Evolutionary conservation across 1,140 invertebrate genomes (phyloP), one percentile per base, ranked within the genome.

Genomic region (Phortica variegata): DNA sequence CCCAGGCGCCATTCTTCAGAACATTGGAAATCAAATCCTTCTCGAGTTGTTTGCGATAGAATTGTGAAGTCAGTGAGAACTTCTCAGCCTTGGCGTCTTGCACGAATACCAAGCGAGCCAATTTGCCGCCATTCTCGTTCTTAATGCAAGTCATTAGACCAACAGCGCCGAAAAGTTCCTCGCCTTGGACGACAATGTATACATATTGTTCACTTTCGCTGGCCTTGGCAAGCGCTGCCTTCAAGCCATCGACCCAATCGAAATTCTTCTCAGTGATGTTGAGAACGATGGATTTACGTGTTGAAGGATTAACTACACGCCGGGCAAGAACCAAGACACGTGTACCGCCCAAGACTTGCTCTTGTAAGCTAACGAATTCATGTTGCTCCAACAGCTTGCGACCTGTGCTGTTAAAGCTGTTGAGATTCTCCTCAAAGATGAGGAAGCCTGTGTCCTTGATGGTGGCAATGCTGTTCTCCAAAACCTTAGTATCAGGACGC

Each of bases 61-160:
- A 73, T 3, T 74, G 41, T 13, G 81, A 73, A 1, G 75, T 80
- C 0, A 85, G 60, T 0, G 78, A 79, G 72, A 91, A 88, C 23
- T 83, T 82, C 2, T 84, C 80, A 0, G 79, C 76, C 8, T 80
- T 82, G 2, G 80, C 77, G 41, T 86, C 85, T 56, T 86, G 83
- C n/a, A 89, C 80, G 51, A 85, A 87, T 7, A 86, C 78, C 10
- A 86, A 80, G 61, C 91, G 85, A 9, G 91, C 78, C 59, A 84
- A 85, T 37, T 82, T 77, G 39, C 91, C 91, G 39, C 89, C 90
- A 8, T 85, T 80, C 78, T 97, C 95, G 57, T 83, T 82, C 58
- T 87, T 86, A 32, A 98, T 79, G 73, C 95, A 98, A 58, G 91
- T 95, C 43, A 89, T 85, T 54, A 98, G 77, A 36, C 95, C 95